phyloP scores from a whole-genome alignment of 2,888 invertebrate genomes.

The Dynastes hyllus region DNA sequence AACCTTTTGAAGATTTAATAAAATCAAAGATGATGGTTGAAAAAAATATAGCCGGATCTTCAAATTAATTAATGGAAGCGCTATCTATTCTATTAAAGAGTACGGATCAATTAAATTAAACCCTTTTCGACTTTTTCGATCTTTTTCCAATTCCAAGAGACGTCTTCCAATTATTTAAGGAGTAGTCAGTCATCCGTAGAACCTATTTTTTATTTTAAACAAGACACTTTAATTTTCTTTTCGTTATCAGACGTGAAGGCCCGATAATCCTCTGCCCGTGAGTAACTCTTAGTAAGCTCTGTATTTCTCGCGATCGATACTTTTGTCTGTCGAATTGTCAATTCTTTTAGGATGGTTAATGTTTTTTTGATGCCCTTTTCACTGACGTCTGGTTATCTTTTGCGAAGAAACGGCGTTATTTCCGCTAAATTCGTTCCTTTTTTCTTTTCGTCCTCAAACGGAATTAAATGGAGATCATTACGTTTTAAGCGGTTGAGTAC shows the following conservation, averaged over 20 bases:
- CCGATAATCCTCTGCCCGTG: conserved; percentile 34
- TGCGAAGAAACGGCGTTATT: conserved; percentile 31
- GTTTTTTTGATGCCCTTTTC: conserved; percentile 44
- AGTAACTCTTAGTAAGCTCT: conserved; percentile 33
- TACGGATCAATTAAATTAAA: conserved; percentile 24
- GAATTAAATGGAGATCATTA: conserved; percentile 33
- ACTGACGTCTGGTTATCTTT: conserved; percentile 37
- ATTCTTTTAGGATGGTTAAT: conserved; percentile 47
- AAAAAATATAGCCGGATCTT: no score
- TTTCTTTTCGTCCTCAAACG: conserved; percentile 16
- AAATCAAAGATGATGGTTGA: no score
- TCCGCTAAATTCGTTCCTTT: conserved; percentile 24
- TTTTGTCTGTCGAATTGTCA: conserved; percentile 48
- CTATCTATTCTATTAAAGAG: neutral
- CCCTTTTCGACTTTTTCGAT: neutral
- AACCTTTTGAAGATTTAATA: no score
- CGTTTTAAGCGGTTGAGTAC: conserved; percentile 20
- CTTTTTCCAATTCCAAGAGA: conserved; percentile 4
- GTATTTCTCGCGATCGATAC: conserved; percentile 40
- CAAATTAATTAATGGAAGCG: neutral
- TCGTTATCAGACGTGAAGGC: conserved; percentile 31
- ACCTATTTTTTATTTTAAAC: conserved; percentile 45
- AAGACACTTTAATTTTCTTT: conserved; percentile 49
- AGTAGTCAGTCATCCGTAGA: conserved; percentile 4
- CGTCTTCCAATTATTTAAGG: conserved; percentile 33